Percentiles rank a stretch among this genome's conserved stretches.
Conservation (phyloP, 2,888 invertebrate genomes). For the Apeira syringaria region DNA sequence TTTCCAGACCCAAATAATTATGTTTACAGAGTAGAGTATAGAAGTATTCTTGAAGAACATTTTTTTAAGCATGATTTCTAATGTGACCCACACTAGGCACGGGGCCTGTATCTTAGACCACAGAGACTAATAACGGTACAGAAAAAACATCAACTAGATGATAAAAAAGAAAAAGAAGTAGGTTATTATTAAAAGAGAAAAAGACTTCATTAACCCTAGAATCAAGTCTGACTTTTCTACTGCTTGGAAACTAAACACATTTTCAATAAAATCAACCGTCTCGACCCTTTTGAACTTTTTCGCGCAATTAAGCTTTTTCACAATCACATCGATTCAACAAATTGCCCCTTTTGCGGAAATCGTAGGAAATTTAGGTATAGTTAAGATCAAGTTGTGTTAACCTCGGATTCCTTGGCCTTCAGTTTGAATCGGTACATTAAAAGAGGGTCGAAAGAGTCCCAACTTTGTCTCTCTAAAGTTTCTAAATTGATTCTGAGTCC, state of each 20-base stretch:
- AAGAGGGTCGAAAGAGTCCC: constrained; percentile 34
- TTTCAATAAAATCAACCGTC: not conserved
- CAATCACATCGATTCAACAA: constrained; percentile 21
- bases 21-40: too few relatives aligned
- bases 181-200: too few relatives aligned
- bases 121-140: too few relatives aligned
- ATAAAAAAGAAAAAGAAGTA: too few relatives aligned
- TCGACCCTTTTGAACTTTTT: constrained; percentile 12
- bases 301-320: constrained; percentile 12
- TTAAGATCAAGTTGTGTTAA: constrained; percentile 32
- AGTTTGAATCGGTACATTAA: constrained; percentile 42
- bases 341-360: constrained; percentile 22
- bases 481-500: constrained; percentile 63
- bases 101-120: too few relatives aligned
- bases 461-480: constrained; percentile 53
- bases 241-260: not conserved
- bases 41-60: too few relatives aligned
- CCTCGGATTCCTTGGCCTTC: constrained; percentile 21
- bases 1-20: too few relatives aligned
- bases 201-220: too few relatives aligned
- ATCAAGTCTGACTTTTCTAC: too few relatives aligned
- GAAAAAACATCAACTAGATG: too few relatives aligned
- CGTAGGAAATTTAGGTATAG: constrained; percentile 13
- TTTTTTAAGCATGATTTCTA: too few relatives aligned
- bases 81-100: too few relatives aligned